These are phyloP conservation scores for Scaptodrosophila lebanonensis DNA, from an alignment of 1,140 invertebrate species.

Conservation along the genomic window DNA sequence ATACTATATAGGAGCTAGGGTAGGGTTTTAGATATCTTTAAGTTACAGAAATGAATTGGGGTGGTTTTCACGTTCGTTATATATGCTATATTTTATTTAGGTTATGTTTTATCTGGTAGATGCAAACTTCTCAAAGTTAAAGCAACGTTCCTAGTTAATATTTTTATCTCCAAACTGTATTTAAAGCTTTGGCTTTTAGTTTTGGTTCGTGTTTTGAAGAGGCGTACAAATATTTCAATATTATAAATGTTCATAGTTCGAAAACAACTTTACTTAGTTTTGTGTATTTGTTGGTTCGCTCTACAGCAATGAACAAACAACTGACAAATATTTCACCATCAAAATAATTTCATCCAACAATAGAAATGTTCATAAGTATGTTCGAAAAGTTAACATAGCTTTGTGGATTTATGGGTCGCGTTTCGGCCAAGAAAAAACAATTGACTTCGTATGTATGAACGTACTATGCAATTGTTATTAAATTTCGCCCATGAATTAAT, in stretches of 20 bases:
- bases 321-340: constrained; percentile 7
- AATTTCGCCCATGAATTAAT: no score
- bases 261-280: no score
- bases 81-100: constrained; percentile 15
- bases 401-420: no score
- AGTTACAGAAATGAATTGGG: neutral
- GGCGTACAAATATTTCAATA: no score
- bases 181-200: constrained; percentile 21
- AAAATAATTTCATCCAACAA: no score
- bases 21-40: constrained; percentile 7
- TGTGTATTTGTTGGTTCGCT: constrained; percentile 21
- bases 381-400: no score
- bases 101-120: constrained; percentile 1
- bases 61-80: no score
- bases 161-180: constrained; percentile 3
- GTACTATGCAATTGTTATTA: no score
- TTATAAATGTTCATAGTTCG: no score
- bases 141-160: constrained; percentile 59
- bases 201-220: constrained; percentile 24
- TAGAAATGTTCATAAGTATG: no score
- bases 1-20: neutral
- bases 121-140: constrained; percentile 19
- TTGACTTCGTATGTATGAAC: no score
- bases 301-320: constrained; percentile 10
- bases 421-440: no score